A percentile compares a stretch with the other conserved stretches of the same genome.
Evolutionary conservation across 2,797 vertebrate species (phyloP).

Genomic region (Pseudochirops corinnae): DNA sequence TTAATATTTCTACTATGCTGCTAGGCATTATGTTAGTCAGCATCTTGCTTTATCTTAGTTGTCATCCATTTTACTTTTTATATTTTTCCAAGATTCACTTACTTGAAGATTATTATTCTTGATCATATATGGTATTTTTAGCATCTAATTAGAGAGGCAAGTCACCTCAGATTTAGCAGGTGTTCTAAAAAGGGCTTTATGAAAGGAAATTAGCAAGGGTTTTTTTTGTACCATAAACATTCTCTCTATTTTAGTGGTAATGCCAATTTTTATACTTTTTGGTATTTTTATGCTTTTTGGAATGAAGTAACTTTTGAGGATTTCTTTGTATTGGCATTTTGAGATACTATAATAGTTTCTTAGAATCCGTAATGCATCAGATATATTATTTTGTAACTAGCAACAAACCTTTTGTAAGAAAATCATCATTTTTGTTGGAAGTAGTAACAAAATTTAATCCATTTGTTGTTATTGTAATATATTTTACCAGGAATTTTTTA

Average conservation of each 20-base stretch:
- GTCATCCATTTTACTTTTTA: constrained; percentile 72
- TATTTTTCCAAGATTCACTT: constrained; percentile 74
- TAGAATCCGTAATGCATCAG: constrained; percentile 34
- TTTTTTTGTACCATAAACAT: constrained; percentile 70
- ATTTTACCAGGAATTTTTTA: constrained; percentile 18
- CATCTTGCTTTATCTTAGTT: constrained; percentile 58
- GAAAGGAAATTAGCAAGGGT: constrained; percentile 70
- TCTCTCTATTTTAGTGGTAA: constrained; percentile 53
- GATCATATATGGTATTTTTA: constrained; percentile 76
- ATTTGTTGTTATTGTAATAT: not conserved
- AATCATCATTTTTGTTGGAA: constrained; percentile 46
- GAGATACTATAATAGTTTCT: constrained; percentile 64
- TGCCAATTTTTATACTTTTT: not conserved
- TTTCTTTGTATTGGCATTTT: constrained; percentile 67
- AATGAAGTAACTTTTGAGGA: constrained; percentile 63
- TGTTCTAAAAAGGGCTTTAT: constrained; percentile 69
- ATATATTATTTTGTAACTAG: constrained; percentile 45
- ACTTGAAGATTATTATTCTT: constrained; percentile 79
- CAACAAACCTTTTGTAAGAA: constrained; percentile 33
- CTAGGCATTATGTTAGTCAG: constrained; percentile 45
- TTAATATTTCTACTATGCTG: constrained; percentile 59
- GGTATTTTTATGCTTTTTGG: not conserved
- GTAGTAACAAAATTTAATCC: not conserved
- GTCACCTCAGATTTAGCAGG: constrained; percentile 76
- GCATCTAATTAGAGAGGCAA: constrained; percentile 76